Base-by-base conservation (phyloP, 2,888 invertebrate species). In the Drosophila koepferae region DNA sequence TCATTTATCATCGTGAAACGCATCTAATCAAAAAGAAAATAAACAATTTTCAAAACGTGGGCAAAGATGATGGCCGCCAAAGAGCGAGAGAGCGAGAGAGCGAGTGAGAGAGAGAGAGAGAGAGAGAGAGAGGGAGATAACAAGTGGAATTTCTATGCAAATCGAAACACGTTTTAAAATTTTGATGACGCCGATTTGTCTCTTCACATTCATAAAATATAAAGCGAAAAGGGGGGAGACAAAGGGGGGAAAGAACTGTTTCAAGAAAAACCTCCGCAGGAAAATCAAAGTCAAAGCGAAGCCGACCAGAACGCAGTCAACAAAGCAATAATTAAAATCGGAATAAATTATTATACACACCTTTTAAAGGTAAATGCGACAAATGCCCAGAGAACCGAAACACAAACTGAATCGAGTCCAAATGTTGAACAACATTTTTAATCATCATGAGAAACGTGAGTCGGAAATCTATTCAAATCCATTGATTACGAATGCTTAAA, bases 161-260 rank as follows among this genome's bases (percentile, higher is more conserved):
- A 85, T 86, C 49, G 64, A 76, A 89, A 81, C 76, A 64, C 64
- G 91, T 84, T 90, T 90, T 81, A 54, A 78, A 82, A 82, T 81
- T 90, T 86, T 91, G 82, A 91, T 82, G 92, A 90, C 91, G 91
- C 92, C 91, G 92, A 92, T 91, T 91, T 92, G 92, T 92, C 92
- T 92, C 90, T 70, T 34, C 51, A 73, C 74, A 80, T 78, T 82
- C 80, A 87, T 86, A 85, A 90, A 34, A 49, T 49, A 49, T 34
- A 49, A 49, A 49, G 6, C 49, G 31, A 18, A 16, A 23, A 1
- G 3, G 3, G 1, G 2, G 8, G 7, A 6, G 14, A 9, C 3
- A 16, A 9, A n/a, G 28, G 9, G 10, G 10, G 3, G 1, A 3
- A n/a, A 82, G 28, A 81, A 80, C 55, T 63, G 66, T 70, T 51